phyloP scores from a whole-genome alignment of 2,888 invertebrate species.

The Coecobrya sp. region DNA sequence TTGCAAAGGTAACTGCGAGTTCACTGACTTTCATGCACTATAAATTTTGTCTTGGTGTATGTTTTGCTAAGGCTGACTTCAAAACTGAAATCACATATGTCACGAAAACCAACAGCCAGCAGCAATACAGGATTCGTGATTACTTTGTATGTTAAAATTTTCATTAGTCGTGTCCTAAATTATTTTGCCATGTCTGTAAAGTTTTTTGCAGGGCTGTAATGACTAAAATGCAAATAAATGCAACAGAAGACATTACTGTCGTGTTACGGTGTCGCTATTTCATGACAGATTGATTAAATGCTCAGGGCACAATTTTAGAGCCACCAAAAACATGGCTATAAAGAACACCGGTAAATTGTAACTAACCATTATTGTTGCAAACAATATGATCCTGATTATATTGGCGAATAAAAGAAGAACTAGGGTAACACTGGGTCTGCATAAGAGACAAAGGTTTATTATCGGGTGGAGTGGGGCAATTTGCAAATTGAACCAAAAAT shows the following conservation, averaged over 20 bases:
- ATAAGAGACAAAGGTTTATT: neutral
- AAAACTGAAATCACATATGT: conserved; percentile 23
- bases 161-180: neutral
- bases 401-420: neutral
- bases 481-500: neutral
- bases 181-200: neutral
- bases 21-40: conserved; percentile 28
- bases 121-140: neutral
- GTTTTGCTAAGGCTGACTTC: neutral
- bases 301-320: too few species aligned
- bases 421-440: neutral
- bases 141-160: conserved; percentile 15
- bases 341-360: too few species aligned
- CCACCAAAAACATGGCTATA: too few species aligned
- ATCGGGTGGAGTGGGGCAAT: neutral
- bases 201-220: neutral
- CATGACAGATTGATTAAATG: too few species aligned
- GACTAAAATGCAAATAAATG: neutral
- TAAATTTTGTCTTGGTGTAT: neutral
- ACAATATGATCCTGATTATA: too few species aligned
- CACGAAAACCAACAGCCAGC: neutral
- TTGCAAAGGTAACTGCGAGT: conserved; percentile 2
- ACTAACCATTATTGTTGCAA: too few species aligned
- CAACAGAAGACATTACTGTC: neutral
- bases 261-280: too few species aligned